Evolutionary conservation across 2,797 vertebrate species (phyloP), one percentile per base, ranked within the genome.

Genomic region (Ctenopoma multispine): DNA sequence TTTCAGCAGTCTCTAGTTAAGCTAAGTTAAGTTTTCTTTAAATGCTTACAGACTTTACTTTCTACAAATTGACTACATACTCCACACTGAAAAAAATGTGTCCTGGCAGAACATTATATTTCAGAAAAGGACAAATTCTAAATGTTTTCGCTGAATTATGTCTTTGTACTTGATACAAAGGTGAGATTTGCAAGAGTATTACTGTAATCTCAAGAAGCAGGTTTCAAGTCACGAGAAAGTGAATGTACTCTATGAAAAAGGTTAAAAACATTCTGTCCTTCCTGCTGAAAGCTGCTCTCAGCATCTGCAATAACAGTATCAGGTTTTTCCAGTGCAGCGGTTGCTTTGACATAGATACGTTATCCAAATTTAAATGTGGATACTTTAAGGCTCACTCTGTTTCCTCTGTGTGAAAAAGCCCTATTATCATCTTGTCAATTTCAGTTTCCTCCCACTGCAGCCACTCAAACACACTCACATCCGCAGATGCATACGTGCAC

Each of bases 351-450:
- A 88, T 74, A 75, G 85, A 91, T 89, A 87, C 60, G 63, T 86
- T 87, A 89, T 88, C 82, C 89, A 80, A 69, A 88, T 91, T 89
- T 85, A 89, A 89, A 89, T 83, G 87, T 78, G 81, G 83, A 86
- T 77, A 85, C 87, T 89, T 90, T 85, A 86, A 63, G 81, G 75
- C 84, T 87, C 87, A 74, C 83, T 63, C 85, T 71, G 82, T 87
- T 92, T 92, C 89, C 90, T 91, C 86, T 87, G 73, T 48, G 79
- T 79, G 40, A 71, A 89, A 89, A 91, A 83, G 75, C 66, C 86
- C 90, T 90, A 87, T 91, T 92, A 91, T 91, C 90, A 90, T 90
- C 85, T 86, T 89, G 90, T 92, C 91, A 89, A 81, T 89, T 89
- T 83, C 61, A 79, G 87, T 88, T 90, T 91, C 88, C 89, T 88